These are phyloP conservation scores for Mantis religiosa DNA, from an alignment of 2,888 invertebrate species.

Conservation along the genomic window DNA sequence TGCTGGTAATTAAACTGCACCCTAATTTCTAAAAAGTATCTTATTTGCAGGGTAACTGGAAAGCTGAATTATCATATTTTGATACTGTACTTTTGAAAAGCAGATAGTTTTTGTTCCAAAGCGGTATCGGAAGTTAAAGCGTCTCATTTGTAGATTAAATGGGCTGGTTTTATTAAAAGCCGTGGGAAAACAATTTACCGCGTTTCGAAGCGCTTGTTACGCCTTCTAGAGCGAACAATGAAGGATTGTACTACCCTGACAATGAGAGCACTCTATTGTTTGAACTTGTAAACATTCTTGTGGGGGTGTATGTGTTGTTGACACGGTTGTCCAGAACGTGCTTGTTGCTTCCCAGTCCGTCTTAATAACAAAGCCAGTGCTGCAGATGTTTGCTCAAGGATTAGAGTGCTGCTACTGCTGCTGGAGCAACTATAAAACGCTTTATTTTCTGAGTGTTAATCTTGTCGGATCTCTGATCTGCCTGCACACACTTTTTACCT, in stretches of 20 bases:
- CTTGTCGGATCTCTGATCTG: neutral
- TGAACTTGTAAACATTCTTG: neutral
- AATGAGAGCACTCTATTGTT: neutral
- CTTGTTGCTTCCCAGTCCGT: neutral
- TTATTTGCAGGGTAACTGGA: too few species aligned
- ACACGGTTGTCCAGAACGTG: neutral
- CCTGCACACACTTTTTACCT: too few species aligned
- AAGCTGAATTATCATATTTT: too few species aligned
- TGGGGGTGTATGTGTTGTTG: neutral
- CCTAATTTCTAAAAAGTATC: too few species aligned
- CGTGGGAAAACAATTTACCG: neutral
- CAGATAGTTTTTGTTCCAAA: too few species aligned
- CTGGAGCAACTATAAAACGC: neutral
- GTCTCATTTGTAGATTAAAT: too few species aligned
- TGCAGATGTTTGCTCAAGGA: neutral
- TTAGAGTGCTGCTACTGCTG: neutral
- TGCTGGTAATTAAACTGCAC: too few species aligned
- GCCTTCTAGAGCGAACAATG: neutral
- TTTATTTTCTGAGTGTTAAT: neutral
- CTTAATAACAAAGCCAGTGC: neutral
- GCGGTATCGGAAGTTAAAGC: too few species aligned
- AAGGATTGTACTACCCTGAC: neutral
- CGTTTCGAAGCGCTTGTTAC: neutral
- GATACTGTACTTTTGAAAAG: too few species aligned
- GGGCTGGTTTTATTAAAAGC: too few species aligned